phyloP scores from a whole-genome alignment of 2,113 vertebrate genomes.

The rabbit (Oryctolagus cuniculus) region mOryCun1.1 NC_091445.1:36268501-36269000 shows the following conservation, averaged over 20 bases:
- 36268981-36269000: no score
- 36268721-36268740: constrained; percentile 48
- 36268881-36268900: not conserved
- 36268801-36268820: no score
- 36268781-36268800: not conserved
- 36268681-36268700: constrained; percentile 23
- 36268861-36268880: not conserved
- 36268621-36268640: not conserved
- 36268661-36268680: not conserved
- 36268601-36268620: not conserved
- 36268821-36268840: not conserved
- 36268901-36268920: no score
- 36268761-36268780: not conserved
- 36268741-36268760: not conserved
- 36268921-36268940: no score
- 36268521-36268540: constrained; percentile 53
- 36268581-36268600: not conserved
- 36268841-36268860: not conserved
- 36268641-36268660: not conserved
- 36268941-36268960: no score
- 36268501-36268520: constrained; percentile 55
- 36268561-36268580: not conserved
- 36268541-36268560: constrained; percentile 44
- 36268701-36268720: constrained; percentile 46
- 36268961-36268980: no score